Evolutionary conservation across 2,113 vertebrate genomes (phyloP).

Genomic region (Hippotragus niger): DNA sequence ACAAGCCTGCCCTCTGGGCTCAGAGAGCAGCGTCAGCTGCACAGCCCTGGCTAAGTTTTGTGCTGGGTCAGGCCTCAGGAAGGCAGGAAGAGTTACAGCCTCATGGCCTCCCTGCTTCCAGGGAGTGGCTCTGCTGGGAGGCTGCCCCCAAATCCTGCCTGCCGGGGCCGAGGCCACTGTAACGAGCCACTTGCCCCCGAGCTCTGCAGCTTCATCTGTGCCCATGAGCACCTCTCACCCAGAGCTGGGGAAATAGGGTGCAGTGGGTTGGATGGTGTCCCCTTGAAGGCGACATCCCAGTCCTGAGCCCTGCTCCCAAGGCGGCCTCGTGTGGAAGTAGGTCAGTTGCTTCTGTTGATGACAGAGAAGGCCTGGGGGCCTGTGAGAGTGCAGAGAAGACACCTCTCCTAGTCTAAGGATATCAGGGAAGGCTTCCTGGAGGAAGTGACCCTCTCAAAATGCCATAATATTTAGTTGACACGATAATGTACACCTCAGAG

Average conservation of each 20-base stretch:
- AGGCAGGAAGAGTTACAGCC: not conserved
- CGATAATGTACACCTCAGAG: not conserved
- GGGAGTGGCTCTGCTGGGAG: not conserved
- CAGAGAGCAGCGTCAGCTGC: not conserved
- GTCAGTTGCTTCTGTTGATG: not conserved
- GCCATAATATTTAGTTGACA: not conserved
- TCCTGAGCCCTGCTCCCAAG: accelerated
- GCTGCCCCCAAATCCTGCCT: not conserved
- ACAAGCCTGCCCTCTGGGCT: not conserved
- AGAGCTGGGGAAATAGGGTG: accelerated
- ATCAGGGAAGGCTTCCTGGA: not conserved
- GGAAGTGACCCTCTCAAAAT: not conserved
- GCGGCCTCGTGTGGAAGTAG: not conserved
- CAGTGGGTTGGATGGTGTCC: accelerated
- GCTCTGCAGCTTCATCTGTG: not conserved
- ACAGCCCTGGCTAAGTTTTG: accelerated
- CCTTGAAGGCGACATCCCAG: not conserved
- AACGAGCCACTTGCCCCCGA: accelerated
- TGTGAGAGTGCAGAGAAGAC: not conserved
- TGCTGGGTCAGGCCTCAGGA: not conserved
- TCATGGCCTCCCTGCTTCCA: not conserved
- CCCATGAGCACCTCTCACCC: accelerated
- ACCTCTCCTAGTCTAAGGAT: not conserved
- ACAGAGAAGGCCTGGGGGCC: not conserved
- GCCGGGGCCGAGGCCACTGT: accelerated